Conservation (phyloP, 2,888 invertebrate genomes). For the Nemurella pictetii region DNA sequence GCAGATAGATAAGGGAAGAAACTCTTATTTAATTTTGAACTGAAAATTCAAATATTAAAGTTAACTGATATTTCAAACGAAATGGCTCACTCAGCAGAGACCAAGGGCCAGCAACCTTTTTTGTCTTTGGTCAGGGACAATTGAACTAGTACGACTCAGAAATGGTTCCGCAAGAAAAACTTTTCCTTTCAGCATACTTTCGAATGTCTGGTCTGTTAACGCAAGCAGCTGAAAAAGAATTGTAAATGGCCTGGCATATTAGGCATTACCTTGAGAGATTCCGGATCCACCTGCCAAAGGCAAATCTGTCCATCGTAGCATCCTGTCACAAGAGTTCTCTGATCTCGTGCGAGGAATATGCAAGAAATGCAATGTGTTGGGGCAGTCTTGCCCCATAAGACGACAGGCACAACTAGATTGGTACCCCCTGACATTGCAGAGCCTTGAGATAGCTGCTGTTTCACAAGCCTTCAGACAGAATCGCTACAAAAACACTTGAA, state of each 20-base stretch:
- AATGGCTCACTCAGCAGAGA: too few species aligned
- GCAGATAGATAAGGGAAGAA: too few species aligned
- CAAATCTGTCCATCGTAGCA: constrained; percentile 98
- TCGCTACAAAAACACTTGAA: not conserved
- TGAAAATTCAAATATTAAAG: too few species aligned
- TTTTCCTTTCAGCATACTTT: too few species aligned
- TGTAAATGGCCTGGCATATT: not conserved
- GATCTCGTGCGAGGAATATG: constrained; percentile 88
- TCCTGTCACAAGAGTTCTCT: constrained; percentile 91
- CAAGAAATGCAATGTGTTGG: constrained; percentile 97
- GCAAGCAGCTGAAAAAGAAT: not conserved
- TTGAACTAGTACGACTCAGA: too few species aligned
- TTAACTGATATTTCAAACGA: too few species aligned
- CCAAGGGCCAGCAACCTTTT: too few species aligned
- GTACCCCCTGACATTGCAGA: constrained; percentile 71
- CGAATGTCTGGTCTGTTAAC: too few species aligned
- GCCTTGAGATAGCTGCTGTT: not conserved
- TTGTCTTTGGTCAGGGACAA: too few species aligned
- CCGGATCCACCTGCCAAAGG: constrained; percentile 88
- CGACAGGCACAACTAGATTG: constrained; percentile 93
- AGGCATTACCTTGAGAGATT: constrained; percentile 71
- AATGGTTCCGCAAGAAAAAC: too few species aligned
- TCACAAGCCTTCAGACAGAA: not conserved
- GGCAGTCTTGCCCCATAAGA: constrained; percentile 94
- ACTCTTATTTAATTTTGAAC: too few species aligned